Conservation (phyloP, 2,888 invertebrate species). For the Pimpla rufipes region DNA sequence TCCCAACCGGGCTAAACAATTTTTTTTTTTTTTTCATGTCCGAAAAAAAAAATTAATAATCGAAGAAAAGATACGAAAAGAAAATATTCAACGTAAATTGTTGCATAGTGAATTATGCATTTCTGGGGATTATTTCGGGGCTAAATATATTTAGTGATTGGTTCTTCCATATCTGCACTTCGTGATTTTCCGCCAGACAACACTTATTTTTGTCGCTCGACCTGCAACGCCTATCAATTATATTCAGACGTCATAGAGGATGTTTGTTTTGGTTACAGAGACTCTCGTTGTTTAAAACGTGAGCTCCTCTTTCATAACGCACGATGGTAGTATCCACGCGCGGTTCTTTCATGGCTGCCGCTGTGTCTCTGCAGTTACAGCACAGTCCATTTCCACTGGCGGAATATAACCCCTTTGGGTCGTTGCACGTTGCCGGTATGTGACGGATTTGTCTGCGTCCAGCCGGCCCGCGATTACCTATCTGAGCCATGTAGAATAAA, state of each 20-base stretch:
- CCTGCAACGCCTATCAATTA: neutral
- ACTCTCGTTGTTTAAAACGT: slow-evolving; percentile 52
- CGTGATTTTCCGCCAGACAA: too few relatives aligned
- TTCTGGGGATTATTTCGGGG: too few relatives aligned
- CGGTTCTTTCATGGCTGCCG: slow-evolving; percentile 23
- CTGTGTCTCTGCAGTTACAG: neutral
- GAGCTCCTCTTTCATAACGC: slow-evolving; percentile 36
- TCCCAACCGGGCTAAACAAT: too few relatives aligned
- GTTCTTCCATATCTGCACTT: too few relatives aligned
- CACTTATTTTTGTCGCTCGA: neutral
- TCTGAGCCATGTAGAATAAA: neutral
- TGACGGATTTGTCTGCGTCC: neutral
- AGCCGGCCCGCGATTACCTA: neutral
- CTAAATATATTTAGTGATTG: too few relatives aligned
- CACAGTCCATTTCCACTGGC: neutral
- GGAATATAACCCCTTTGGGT: neutral
- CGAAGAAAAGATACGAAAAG: too few relatives aligned
- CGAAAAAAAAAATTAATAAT: too few relatives aligned
- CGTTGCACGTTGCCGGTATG: neutral
- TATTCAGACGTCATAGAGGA: neutral
- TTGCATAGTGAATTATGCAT: too few relatives aligned
- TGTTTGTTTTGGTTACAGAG: neutral
- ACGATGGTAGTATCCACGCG: slow-evolving; percentile 22
- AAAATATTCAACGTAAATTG: too few relatives aligned
- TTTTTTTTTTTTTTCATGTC: too few relatives aligned